Conservation (phyloP, 1,140 invertebrate species). For the Subanguina moxae region DNA sequence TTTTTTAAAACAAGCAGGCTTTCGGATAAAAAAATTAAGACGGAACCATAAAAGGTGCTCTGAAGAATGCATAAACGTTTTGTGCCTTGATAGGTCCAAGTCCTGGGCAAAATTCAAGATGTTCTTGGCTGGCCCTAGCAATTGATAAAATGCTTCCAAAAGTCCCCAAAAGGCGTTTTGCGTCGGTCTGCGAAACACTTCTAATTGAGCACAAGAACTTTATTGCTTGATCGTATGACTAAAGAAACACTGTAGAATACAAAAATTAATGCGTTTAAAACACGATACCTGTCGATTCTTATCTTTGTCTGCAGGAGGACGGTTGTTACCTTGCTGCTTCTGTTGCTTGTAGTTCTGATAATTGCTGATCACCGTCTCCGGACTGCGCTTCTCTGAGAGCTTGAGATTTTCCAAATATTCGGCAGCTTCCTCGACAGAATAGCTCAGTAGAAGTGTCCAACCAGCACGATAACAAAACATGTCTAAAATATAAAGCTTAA, state of each 20-base stretch:
- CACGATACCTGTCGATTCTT: constrained; percentile 30
- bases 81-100: constrained; percentile 51
- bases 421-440: constrained; percentile 58
- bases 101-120: constrained; percentile 46
- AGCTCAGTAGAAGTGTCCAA: constrained; percentile 54
- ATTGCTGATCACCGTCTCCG: constrained; percentile 25
- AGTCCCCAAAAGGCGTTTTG: constrained; percentile 38
- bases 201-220: constrained; percentile 44
- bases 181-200: constrained; percentile 33
- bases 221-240: constrained; percentile 35
- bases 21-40: no score
- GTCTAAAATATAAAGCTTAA: constrained; percentile 25
- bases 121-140: constrained; percentile 36
- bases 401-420: constrained; percentile 58
- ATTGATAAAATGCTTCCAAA: constrained; percentile 47
- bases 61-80: constrained; percentile 46
- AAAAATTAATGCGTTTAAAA: constrained; percentile 8
- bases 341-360: constrained; percentile 30
- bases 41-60: constrained; percentile 25
- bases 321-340: constrained; percentile 13
- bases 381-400: constrained; percentile 43
- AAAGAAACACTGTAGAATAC: neutral
- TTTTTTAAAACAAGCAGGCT: no score
- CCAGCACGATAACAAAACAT: constrained; percentile 51
- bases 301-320: constrained; percentile 17